Base-by-base conservation (phyloP, 1,140 invertebrate genomes). In the Lordiphosa clarofinis region DNA sequence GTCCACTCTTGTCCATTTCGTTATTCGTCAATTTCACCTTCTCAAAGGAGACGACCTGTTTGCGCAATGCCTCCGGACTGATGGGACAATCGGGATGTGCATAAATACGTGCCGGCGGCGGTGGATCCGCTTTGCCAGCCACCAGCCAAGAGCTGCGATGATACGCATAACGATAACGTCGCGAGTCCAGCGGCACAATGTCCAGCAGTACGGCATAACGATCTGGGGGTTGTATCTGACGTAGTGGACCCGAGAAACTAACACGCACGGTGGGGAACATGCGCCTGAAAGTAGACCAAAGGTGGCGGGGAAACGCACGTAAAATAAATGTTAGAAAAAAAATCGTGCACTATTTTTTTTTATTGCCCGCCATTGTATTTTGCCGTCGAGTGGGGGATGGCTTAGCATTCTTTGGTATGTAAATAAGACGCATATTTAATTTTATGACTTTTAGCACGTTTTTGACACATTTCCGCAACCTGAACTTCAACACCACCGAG, bases 21-120 rank as follows among this genome's bases (percentile, higher is more conserved):
- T 99, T 99, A 90, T 99, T 99, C 87, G 98, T 99, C 68, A 99
- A 93, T 90, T 99, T 99, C 87, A 99, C 96, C 91, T 99, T 99
- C 91, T 99, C 98, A 90, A 99, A 99, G 70, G 97, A 98, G 72
- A 99, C 96, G 70, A 99, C 96, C 91, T 99, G 98, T 90, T 98
- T 98, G 67, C 94, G 91, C 36, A 99, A 92, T 88, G 98, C 97
- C 87, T 99, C 97, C 15, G 96, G 97, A 56, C 94, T 96, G 90
- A 97, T 99, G 37, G 98, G 98, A 42, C 96, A 97, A 90, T 99
- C 98, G 6, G 98, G 98, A 92, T 99, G 98, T 39, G 96, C 92
- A 91, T 99, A 99, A 57, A 99, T 93, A 53, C 98, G 91, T 54
- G 95, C 94, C 21, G 97, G 97, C 1, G 98, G 96, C 37, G 96